Conservation (phyloP, 2,888 invertebrate species). For the Tuberolachnus salignus region DNA sequence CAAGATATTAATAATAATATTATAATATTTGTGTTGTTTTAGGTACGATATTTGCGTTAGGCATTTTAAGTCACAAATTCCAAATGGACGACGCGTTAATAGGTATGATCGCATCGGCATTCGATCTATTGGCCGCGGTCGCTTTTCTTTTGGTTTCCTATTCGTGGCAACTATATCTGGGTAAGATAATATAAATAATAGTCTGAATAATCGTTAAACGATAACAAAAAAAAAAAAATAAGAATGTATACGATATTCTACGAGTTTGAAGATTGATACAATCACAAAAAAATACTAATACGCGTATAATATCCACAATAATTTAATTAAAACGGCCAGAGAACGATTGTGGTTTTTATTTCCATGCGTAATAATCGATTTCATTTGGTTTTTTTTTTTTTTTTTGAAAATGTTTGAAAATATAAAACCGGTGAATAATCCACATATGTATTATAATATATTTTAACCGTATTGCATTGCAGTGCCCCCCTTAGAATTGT, state of each 20-base stretch:
- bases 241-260: neutral
- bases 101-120: conserved; percentile 18
- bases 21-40: neutral
- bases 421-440: too few species aligned
- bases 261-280: too few species aligned
- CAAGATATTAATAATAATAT: neutral
- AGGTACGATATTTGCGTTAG: conserved; percentile 32
- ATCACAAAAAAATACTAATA: too few species aligned
- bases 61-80: conserved; percentile 33
- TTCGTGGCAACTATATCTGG: conserved; percentile 37
- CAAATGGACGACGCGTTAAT: conserved; percentile 34
- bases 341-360: too few species aligned
- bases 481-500: conserved; percentile 44
- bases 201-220: neutral
- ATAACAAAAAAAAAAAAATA: too few species aligned
- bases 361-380: too few species aligned
- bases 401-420: too few species aligned
- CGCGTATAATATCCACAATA: too few species aligned
- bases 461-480: neutral
- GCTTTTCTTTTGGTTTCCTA: conserved; percentile 24
- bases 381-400: too few species aligned
- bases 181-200: conserved; percentile 18
- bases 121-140: conserved; percentile 21
- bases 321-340: too few species aligned
- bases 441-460: too few species aligned